Conservation (phyloP, 1,140 invertebrate genomes). For the Pissodes strobi region DNA sequence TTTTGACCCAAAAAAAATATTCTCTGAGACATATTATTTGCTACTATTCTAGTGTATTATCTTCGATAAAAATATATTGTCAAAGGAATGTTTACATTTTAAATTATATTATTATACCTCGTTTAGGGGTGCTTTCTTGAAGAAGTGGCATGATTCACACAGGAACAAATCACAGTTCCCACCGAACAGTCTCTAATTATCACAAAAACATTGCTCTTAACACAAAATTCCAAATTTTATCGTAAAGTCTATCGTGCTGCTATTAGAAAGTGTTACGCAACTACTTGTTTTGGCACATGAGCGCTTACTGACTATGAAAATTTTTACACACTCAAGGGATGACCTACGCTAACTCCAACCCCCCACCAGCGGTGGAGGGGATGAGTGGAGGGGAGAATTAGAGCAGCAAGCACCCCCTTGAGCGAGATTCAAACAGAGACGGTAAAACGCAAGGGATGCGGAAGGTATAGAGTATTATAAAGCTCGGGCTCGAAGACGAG, state of each 20-base stretch:
- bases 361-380: conserved; percentile 10
- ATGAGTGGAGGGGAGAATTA: conserved; percentile 19
- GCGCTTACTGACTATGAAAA: conserved; percentile 35
- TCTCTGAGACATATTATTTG: neutral
- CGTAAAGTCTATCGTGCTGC: neutral
- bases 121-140: conserved; percentile 27
- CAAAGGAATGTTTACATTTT: no score
- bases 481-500: neutral
- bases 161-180: neutral
- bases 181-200: neutral
- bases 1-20: no score
- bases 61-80: no score
- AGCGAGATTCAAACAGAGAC: conserved; percentile 13
- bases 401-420: conserved; percentile 21
- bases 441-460: conserved; percentile 6
- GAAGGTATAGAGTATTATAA: neutral
- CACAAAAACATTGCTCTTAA: neutral
- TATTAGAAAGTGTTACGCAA: conserved; percentile 26
- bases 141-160: conserved; percentile 12
- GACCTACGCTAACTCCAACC: conserved; percentile 37
- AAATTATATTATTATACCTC: conserved; percentile 6
- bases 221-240: neutral
- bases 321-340: conserved; percentile 38
- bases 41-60: no score
- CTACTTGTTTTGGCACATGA: conserved; percentile 33